These are phyloP conservation scores for Psilopogon haemacephalus DNA, from an alignment of 2,113 vertebrate species.

Conservation along the genomic window DNA sequence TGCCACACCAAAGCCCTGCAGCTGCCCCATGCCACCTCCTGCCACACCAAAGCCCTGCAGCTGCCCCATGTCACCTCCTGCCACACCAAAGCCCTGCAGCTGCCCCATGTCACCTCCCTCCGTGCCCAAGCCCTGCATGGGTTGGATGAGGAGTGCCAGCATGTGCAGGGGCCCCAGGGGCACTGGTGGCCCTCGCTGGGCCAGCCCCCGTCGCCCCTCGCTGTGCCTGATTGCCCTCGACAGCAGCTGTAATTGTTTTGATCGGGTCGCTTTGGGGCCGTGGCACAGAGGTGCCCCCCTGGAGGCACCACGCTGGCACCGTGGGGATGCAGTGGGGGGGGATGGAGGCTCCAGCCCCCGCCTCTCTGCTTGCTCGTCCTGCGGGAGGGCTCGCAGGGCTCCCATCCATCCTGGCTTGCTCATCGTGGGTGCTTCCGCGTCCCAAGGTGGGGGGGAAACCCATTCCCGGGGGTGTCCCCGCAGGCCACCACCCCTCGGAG, in stretches of 20 bases:
- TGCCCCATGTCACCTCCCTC: neutral
- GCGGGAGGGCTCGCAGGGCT: neutral
- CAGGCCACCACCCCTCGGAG: rapidly evolving
- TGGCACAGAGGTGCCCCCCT: neutral
- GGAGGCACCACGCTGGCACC: neutral
- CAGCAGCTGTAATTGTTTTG: neutral
- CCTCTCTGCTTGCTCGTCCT: neutral
- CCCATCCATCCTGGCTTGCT: neutral
- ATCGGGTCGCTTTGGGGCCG: neutral
- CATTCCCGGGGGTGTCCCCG: neutral
- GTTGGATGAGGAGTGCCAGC: neutral
- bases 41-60: neutral
- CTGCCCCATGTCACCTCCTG: neutral
- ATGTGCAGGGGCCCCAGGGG: neutral
- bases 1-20: rapidly evolving
- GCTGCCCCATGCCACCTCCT: neutral
- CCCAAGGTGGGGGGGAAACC: rapidly evolving
- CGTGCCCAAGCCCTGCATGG: neutral
- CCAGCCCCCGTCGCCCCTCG: rapidly evolving
- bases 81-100: neutral
- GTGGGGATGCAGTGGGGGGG: rapidly evolving
- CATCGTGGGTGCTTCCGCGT: rapidly evolving
- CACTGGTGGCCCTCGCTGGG: rapidly evolving
- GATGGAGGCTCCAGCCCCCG: neutral
- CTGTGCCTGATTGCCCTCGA: neutral